Conservation (phyloP, 2,113 vertebrate genomes). For the Perca schrenkii region DNA sequence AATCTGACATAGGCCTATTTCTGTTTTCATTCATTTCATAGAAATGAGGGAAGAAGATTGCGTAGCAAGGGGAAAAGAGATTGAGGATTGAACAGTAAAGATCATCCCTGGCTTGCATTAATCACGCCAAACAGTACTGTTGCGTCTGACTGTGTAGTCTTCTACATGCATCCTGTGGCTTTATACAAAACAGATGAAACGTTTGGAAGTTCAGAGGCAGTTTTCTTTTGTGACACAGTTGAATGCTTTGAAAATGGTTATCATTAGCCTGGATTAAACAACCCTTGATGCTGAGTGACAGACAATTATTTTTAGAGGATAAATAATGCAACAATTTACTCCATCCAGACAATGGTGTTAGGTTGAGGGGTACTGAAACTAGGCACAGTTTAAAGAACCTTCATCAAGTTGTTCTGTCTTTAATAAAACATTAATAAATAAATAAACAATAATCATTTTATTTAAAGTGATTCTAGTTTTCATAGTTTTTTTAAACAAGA, state of each 20-base stretch:
- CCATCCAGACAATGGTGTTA: background rate
- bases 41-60: slow-evolving; percentile 50
- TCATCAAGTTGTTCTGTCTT: background rate
- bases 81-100: slow-evolving; percentile 33
- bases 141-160: background rate
- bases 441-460: too few relatives aligned
- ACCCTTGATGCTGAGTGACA: slow-evolving; percentile 22
- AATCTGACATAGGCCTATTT: slow-evolving; percentile 70
- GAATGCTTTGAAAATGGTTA: slow-evolving; percentile 1
- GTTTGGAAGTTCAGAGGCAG: background rate
- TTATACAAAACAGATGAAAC: slow-evolving; percentile 18
- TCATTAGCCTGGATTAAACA: background rate
- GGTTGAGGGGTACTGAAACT: background rate
- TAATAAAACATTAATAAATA: background rate
- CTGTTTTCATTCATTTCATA: slow-evolving; percentile 49
- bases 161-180: background rate
- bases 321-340: slow-evolving; percentile 18
- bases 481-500: background rate
- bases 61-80: slow-evolving; percentile 42
- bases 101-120: slow-evolving; percentile 43
- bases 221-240: slow-evolving; percentile 15
- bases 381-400: background rate
- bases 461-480: background rate
- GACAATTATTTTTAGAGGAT: slow-evolving; percentile 14
- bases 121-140: slow-evolving; percentile 34